Evolutionary conservation across 2,113 vertebrate genomes (phyloP).

Genomic region (Athene noctua): DNA sequence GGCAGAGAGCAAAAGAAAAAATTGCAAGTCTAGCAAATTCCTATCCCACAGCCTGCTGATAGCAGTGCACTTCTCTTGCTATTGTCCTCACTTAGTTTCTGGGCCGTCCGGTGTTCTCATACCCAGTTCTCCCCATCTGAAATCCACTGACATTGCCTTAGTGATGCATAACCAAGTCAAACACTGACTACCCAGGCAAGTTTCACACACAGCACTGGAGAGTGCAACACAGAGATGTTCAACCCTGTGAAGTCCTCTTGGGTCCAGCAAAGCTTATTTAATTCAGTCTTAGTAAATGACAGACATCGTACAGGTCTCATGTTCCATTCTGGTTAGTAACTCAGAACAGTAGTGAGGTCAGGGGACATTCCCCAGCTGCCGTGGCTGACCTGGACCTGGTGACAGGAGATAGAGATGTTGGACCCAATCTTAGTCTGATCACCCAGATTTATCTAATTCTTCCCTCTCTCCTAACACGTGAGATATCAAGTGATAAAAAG

Average conservation of each 20-base stretch:
- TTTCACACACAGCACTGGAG: background rate
- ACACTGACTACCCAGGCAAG: background rate
- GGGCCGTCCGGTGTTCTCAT: background rate
- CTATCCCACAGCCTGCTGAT: background rate
- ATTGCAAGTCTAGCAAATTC: slow-evolving; percentile 11
- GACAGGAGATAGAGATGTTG: background rate
- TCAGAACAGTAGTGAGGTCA: background rate
- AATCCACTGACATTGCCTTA: background rate
- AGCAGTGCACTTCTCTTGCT: background rate
- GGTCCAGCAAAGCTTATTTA: background rate
- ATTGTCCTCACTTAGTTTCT: background rate
- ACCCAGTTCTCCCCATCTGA: background rate
- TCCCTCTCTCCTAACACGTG: background rate
- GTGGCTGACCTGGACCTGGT: background rate
- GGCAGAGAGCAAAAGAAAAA: background rate
- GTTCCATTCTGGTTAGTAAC: background rate
- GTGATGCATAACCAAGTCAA: background rate
- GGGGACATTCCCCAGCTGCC: background rate
- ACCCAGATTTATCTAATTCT: background rate
- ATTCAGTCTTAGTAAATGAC: background rate
- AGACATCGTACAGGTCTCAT: background rate
- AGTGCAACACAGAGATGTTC: background rate
- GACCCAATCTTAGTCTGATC: background rate
- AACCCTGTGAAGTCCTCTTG: background rate
- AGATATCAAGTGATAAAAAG: background rate